phyloP scores from a whole-genome alignment of 2,113 vertebrate species.

The Lycaon pictus region DNA sequence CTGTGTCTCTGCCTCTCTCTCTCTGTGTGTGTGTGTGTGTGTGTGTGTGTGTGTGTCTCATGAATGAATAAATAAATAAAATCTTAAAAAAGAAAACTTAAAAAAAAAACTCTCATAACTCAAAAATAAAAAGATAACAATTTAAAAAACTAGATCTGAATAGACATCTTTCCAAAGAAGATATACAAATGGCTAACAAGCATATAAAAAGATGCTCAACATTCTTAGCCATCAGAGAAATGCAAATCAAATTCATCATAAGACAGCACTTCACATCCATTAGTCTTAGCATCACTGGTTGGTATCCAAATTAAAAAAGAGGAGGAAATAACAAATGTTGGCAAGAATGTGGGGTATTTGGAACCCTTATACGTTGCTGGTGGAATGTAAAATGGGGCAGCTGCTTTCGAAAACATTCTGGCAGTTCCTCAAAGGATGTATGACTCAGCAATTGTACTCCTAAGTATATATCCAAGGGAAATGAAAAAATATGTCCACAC shows the following conservation, averaged over 20 bases:
- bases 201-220: background rate
- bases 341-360: background rate
- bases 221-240: background rate
- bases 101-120: conserved; percentile 5
- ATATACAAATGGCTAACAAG: background rate
- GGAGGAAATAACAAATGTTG: background rate
- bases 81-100: too few relatives aligned
- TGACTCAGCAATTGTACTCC: background rate
- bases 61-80: too few relatives aligned
- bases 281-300: background rate
- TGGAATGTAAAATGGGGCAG: background rate
- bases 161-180: background rate
- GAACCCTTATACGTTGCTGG: background rate
- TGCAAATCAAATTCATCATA: background rate
- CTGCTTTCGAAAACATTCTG: background rate
- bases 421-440: background rate
- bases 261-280: background rate
- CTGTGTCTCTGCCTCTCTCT: too few relatives aligned
- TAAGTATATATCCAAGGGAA: background rate
- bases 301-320: background rate
- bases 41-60: too few relatives aligned
- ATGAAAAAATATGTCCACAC: background rate
- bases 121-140: background rate
- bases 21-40: too few relatives aligned
- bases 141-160: background rate